These are phyloP conservation scores for Erebia palarica DNA, from an alignment of 2,888 invertebrate species.

Conservation along the genomic window DNA sequence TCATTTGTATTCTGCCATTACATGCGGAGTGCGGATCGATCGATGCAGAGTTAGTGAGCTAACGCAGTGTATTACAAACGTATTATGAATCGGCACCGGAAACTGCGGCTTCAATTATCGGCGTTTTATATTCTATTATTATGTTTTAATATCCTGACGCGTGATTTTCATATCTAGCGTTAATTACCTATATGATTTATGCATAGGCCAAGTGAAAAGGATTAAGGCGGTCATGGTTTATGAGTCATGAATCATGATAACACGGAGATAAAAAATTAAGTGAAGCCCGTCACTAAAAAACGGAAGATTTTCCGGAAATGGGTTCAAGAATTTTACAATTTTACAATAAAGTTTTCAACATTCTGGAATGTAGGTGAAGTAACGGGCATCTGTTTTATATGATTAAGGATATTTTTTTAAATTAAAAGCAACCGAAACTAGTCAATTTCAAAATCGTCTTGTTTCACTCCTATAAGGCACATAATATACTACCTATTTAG, in stretches of 20 bases:
- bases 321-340: slow-evolving; percentile 6
- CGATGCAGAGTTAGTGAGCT: slow-evolving; percentile 53
- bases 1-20: slow-evolving; percentile 70
- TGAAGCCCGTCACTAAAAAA: neutral
- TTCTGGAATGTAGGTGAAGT: neutral
- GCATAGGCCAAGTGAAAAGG: neutral
- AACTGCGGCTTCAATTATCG: slow-evolving; percentile 52
- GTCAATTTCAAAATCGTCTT: neutral
- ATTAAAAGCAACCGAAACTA: neutral
- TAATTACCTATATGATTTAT: slow-evolving; percentile 13
- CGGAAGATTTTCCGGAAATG: neutral
- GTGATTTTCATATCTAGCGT: slow-evolving; percentile 27
- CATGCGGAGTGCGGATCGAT: slow-evolving; percentile 32
- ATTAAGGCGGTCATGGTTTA: neutral
- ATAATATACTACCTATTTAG: neutral
- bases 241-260: neutral
- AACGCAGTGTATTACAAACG: slow-evolving; percentile 49
- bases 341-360: neutral
- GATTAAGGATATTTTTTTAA: neutral
- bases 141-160: slow-evolving; percentile 39
- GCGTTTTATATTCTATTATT: slow-evolving; percentile 43
- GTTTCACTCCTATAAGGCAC: too few species aligned
- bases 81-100: slow-evolving; percentile 56
- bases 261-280: neutral
- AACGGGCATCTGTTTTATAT: neutral